Percentiles rank a stretch among this genome's conserved stretches.
Conservation (phyloP, 2,113 vertebrate genomes). For the Anas platyrhynchos region DNA sequence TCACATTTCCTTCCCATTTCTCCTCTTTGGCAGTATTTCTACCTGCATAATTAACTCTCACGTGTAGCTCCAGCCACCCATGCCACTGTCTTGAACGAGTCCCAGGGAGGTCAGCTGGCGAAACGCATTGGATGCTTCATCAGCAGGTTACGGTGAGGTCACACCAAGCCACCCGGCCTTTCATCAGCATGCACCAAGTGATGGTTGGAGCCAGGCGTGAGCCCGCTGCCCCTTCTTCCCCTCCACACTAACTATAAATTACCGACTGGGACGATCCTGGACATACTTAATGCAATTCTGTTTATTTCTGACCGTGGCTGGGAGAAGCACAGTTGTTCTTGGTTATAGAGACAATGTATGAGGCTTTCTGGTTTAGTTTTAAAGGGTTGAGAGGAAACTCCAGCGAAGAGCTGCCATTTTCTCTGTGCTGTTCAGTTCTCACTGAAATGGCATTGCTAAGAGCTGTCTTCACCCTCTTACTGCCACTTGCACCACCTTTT, state of each 20-base stretch:
- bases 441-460: neutral
- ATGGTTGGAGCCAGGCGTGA: neutral
- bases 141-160: neutral
- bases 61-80: neutral
- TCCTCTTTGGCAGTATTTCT: neutral
- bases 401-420: fast-evolving
- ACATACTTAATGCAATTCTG: fast-evolving
- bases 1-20: neutral
- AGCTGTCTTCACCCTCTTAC: fast-evolving
- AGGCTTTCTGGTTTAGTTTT: neutral
- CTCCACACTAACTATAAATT: neutral
- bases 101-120: neutral
- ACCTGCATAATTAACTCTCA: neutral
- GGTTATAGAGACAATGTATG: neutral
- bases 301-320: neutral
- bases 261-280: neutral
- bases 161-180: neutral
- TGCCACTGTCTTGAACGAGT: neutral
- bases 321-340: neutral
- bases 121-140: neutral
- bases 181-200: neutral
- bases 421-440: neutral
- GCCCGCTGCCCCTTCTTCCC: neutral
- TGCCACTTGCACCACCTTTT: neutral
- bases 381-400: neutral